Conservation (phyloP, 2,888 invertebrate genomes). For the Tachina lurida region DNA sequence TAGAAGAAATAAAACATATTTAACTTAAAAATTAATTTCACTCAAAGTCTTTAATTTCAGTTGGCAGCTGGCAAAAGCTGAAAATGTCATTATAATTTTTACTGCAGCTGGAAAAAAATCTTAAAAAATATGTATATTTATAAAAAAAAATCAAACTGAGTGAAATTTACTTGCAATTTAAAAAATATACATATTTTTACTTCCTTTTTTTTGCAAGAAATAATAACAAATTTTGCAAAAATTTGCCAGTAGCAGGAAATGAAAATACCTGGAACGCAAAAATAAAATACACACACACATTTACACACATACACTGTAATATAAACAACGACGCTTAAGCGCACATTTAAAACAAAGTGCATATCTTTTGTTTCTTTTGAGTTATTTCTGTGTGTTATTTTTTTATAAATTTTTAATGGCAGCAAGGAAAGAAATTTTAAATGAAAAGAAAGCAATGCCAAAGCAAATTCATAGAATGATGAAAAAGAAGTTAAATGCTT, state of each 20-base stretch:
- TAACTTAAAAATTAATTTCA: no score
- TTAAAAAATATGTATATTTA: no score
- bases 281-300: not conserved
- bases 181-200: conserved; percentile 5
- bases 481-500: not conserved
- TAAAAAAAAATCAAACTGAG: not conserved
- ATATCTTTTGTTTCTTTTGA: not conserved
- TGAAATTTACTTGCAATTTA: not conserved
- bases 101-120: not conserved
- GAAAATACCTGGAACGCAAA: not conserved
- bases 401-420: not conserved
- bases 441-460: not conserved
- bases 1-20: no score
- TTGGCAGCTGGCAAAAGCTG: no score
- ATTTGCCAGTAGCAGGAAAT: conserved; percentile 39
- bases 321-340: not conserved
- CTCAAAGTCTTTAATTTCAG: no score
- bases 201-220: not conserved
- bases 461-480: no score
- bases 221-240: conserved; percentile 5
- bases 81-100: no score
- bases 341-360: not conserved
- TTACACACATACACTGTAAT: no score
- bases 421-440: not conserved
- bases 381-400: not conserved